These are phyloP conservation scores for Clistopyga incitator DNA, from an alignment of 2,888 invertebrate genomes.

Conservation along the genomic window DNA sequence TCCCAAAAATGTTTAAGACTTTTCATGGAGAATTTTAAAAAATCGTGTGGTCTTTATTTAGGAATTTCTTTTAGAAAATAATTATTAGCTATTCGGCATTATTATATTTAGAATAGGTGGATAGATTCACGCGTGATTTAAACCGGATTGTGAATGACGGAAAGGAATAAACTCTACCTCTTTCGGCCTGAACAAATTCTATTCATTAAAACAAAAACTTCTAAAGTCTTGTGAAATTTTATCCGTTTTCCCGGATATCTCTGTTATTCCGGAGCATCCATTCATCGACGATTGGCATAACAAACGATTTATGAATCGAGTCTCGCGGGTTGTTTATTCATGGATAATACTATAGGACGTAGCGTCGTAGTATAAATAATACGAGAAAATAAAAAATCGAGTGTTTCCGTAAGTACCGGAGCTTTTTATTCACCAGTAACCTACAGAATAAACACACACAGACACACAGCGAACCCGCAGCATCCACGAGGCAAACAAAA, in stretches of 20 bases:
- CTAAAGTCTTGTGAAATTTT: background rate
- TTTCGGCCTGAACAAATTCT: too few species aligned
- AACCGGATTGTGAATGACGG: too few species aligned
- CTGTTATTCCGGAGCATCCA: conserved; percentile 18
- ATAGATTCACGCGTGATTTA: too few species aligned
- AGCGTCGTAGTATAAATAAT: conserved; percentile 36
- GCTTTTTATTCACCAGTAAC: conserved; percentile 33
- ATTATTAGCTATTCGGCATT: too few species aligned
- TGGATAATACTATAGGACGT: conserved; percentile 58
- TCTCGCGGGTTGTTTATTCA: conserved; percentile 39
- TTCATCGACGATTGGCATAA: conserved; percentile 33
- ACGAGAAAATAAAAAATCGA: conserved; percentile 21
- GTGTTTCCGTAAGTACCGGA: background rate
- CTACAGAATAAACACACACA: background rate
- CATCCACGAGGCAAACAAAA: conserved; percentile 16
- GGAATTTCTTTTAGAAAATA: too few species aligned
- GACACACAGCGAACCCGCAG: background rate
- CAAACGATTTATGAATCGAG: conserved; percentile 52
- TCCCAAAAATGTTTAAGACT: too few species aligned
- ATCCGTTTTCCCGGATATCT: background rate
- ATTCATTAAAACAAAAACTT: background rate
- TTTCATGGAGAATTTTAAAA: too few species aligned
- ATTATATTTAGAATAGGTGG: too few species aligned
- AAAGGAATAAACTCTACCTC: too few species aligned
- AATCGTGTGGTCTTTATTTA: too few species aligned